Conservation (phyloP, 2,888 invertebrate species). For the Electrophaes corylata region DNA sequence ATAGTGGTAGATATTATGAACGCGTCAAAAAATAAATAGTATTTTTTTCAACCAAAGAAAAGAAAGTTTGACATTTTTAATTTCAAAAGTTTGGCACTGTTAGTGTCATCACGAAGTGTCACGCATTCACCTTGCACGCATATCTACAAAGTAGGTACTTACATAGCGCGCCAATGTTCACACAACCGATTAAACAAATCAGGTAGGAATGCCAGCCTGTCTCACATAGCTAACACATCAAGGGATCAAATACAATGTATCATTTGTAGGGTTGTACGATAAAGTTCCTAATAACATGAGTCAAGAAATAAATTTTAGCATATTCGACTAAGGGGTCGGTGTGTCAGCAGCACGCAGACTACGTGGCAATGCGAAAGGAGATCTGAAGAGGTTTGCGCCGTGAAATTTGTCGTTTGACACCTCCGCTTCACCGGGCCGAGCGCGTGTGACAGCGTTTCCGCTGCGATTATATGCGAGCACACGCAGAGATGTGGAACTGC, state of each 20-base stretch:
- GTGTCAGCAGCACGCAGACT: slow-evolving; percentile 51
- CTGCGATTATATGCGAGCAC: slow-evolving; percentile 59
- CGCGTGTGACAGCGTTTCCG: slow-evolving; percentile 57
- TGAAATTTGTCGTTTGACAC: slow-evolving; percentile 74
- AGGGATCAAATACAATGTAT: slow-evolving; percentile 26
- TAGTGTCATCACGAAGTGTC: slow-evolving; percentile 25
- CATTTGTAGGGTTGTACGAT: slow-evolving; percentile 18
- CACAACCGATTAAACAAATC: slow-evolving; percentile 40
- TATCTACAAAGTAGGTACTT: slow-evolving; percentile 27
- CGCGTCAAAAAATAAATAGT: not conserved
- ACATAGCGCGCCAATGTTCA: slow-evolving; percentile 35
- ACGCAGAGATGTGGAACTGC: slow-evolving; percentile 48
- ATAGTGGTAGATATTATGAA: not conserved
- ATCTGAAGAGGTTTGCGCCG: slow-evolving; percentile 58
- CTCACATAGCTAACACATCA: slow-evolving; percentile 26
- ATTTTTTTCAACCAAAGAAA: slow-evolving; percentile 4
- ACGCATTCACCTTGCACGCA: slow-evolving; percentile 28
- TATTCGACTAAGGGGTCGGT: slow-evolving; percentile 45
- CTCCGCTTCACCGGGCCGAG: slow-evolving; percentile 59
- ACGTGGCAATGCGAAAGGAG: slow-evolving; percentile 54
- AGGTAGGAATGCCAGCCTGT: slow-evolving; percentile 32
- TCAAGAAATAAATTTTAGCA: slow-evolving; percentile 41
- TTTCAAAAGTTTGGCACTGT: slow-evolving; percentile 26
- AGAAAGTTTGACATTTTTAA: slow-evolving; percentile 19
- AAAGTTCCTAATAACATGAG: slow-evolving; percentile 31